phyloP scores from a whole-genome alignment of 2,113 vertebrate genomes.

The Atractosteus spatula region DNA sequence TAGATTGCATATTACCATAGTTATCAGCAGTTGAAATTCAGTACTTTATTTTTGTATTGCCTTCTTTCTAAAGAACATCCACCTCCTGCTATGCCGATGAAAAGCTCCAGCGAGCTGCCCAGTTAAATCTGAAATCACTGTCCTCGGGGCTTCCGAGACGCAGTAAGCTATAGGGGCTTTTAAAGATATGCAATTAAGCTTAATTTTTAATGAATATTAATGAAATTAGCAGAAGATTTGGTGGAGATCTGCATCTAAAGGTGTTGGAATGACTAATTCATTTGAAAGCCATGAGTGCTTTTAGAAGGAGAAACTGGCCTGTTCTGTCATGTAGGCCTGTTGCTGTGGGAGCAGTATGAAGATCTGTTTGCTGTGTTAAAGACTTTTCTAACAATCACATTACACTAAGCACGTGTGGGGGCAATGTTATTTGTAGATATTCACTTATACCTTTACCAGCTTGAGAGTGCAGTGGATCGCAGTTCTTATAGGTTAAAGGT shows the following conservation, averaged over 20 bases:
- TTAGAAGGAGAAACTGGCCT: background rate
- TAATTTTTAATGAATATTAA: conserved; percentile 81
- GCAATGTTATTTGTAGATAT: too few relatives aligned
- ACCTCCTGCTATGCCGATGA: conserved; percentile 10
- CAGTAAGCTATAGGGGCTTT: conserved; percentile 30
- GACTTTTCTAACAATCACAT: too few relatives aligned
- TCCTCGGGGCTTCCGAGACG: conserved; percentile 32
- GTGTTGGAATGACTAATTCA: conserved; percentile 16
- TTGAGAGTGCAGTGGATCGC: too few relatives aligned
- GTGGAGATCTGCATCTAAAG: conserved; percentile 34
- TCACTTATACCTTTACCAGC: too few relatives aligned
- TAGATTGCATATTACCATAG: too few relatives aligned
- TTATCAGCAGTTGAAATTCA: too few relatives aligned
- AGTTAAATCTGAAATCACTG: conserved; percentile 19
- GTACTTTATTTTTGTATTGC: background rate
- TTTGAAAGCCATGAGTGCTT: background rate
- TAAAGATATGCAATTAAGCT: conserved; percentile 69
- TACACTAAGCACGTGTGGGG: too few relatives aligned
- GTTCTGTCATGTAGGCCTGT: background rate
- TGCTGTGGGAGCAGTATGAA: background rate
- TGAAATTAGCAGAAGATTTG: conserved; percentile 69
- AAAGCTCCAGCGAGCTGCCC: conserved; percentile 14
- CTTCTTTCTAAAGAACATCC: background rate
- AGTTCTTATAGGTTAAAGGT: too few relatives aligned
- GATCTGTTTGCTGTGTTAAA: background rate